A percentile compares a stretch with the other conserved stretches of the same genome.
These are phyloP conservation scores for Zaprionus kolodkinae DNA, from an alignment of 1,140 invertebrate species.

Conservation along the genomic window DNA sequence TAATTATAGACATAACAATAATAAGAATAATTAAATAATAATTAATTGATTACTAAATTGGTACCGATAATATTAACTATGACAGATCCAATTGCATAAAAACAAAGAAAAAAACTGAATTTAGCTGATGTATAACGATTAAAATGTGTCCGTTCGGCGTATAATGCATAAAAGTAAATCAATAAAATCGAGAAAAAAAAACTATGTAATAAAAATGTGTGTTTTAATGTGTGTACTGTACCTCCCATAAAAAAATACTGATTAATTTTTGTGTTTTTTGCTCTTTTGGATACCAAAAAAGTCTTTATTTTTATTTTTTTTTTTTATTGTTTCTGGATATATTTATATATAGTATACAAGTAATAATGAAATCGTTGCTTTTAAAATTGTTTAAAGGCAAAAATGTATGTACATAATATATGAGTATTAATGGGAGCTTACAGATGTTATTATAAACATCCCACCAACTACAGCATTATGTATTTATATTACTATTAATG, in stretches of 20 bases:
- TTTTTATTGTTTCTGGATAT: conserved; percentile 65
- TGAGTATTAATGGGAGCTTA: conserved; percentile 17
- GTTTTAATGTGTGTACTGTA: conserved; percentile 5
- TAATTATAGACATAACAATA: conserved; percentile 62
- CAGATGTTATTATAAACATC: not conserved
- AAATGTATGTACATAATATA: conserved; percentile 38
- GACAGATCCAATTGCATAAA: conserved; percentile 15
- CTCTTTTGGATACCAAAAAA: conserved; percentile 79
- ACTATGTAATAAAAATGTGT: conserved; percentile 62
- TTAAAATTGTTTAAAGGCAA: conserved; percentile 75
- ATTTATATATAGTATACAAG: conserved; percentile 53
- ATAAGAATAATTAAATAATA: conserved; percentile 33
- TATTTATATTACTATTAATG: not conserved
- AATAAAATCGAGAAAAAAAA: conserved; percentile 68
- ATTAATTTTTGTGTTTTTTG: conserved; percentile 23
- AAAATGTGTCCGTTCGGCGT: conserved; percentile 67
- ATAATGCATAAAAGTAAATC: conserved; percentile 68
- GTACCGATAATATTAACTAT: conserved; percentile 43
- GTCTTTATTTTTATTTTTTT: conserved; percentile 61
- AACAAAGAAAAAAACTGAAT: conserved; percentile 57
- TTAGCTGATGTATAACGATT: conserved; percentile 73
- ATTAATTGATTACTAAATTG: conserved; percentile 45
- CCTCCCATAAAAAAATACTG: not conserved
- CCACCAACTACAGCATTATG: not conserved
- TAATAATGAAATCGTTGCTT: conserved; percentile 67